Evolutionary conservation across 2,888 invertebrate species (phyloP), one percentile per base, ranked within the genome.

Genomic region (Drosophila maculinotata): DNA sequence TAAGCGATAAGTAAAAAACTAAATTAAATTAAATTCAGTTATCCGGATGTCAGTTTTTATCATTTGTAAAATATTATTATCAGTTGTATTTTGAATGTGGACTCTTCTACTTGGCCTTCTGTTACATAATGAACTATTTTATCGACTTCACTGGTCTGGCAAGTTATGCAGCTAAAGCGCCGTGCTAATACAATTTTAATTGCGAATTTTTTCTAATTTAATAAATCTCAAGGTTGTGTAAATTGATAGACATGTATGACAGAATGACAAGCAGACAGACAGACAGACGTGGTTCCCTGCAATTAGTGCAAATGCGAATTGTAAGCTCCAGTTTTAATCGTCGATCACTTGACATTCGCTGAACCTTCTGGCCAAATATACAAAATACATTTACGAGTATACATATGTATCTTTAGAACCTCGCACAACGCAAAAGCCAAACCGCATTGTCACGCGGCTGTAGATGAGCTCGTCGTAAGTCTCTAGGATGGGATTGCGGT

Each of bases 151-250:
- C 6, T 5, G 31, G 31, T 9, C 30, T 48, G 45, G 73, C 66
- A 67, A 53, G 48, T 59, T 59, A 51, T 66, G 49, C 59, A 39
- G 58, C 30, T 76, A 67, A 56, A 39, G 39, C 51, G 48, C 38
- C 45, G 60, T 25, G 48, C 39, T 76, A 82, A 81, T 56, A 60
- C 54, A 53, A 25, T 64, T 86, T 76, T 86, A 81, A 81, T 84
- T 84, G 31, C 30, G 44, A 12, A 45, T 39, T 45, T 44, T 69
- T 79, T 67, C 52, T 62, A 53, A 71, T 75, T 80, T 64, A 72
- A 80, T 87, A 69, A 77, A 47, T 52, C 38, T 33, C 58, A 83
- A 86, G 80, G 80, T 84, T 45, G 33, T 25, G 7, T 26, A 12
- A 68, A 51, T 51, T 65, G 66, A 59, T 7, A 45, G 63, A 54